Evolutionary conservation across 2,888 invertebrate species (phyloP), one percentile per base, ranked within the genome.

Genomic region (Conus canariensis): DNA sequence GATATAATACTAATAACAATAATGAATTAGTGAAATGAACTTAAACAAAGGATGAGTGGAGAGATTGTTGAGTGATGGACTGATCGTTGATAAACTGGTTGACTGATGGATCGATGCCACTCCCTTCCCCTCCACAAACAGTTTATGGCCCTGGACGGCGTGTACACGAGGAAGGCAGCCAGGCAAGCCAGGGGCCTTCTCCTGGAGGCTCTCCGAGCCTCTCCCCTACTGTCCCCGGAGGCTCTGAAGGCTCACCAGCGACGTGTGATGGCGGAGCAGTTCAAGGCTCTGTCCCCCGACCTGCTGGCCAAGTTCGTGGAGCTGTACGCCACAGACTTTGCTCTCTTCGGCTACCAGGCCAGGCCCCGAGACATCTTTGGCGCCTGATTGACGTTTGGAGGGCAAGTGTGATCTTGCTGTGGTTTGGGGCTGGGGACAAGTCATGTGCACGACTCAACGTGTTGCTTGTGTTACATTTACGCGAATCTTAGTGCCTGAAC

Each of bases 161-260:
- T 82, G 22, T 16, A 56, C 82, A 82, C 82, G 22, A 9, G 58
- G 22, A 7, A 85, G 16, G 85, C 85, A 14, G 25, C 25, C 60
- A 25, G 64, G 14, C 9, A 16, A 60, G 85, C 85, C 64, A 30
- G 8, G 60, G 19, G 30, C 22, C 60, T 85, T 9, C 25, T 85
- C 0, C 85, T 85, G 85, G 60, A 64, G 60, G 85, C 85, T 25
- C 85, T 56, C 59, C 5, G 56, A 58, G 82, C 82, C 56, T 82
- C 82, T 19, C 12, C 80, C 80, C 3, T 8, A 2, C 58, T 19
- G 7, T 58, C 82, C 30, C 77, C 77, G 30, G 30, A 77, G 74
- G 56, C 56, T 19, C 56, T 60, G 85, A 59, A 30, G 85, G 85
- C 60, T 30, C 60, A 85, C 60, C 45, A 64, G 30, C 60, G 85